Base-by-base conservation (phyloP, 2,888 invertebrate species). In the Eulithis prunata region DNA sequence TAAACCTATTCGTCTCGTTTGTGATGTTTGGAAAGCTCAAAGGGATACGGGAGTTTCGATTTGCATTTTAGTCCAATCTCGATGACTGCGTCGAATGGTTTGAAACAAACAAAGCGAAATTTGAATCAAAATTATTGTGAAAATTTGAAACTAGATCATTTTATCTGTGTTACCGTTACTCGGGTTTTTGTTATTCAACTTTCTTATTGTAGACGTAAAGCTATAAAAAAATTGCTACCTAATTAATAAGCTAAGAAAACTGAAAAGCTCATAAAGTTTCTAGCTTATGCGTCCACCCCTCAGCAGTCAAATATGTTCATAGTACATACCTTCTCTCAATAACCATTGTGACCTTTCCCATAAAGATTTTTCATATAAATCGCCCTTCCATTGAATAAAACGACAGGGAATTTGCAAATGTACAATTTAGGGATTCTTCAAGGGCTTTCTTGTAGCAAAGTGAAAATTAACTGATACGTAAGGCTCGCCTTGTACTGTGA, bases 51-150 rank as follows among this genome's bases (percentile, higher is more conserved):
- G 79, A 73, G n/a, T 65, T 49, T 74, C 67, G 70, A 77, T 84
- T 84, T 80, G 75, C 76, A 80, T 84, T 72, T 74, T 70, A 73
- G 68, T 77, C n/a, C n/a, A n/a, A n/a, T n/a, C n/a, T n/a, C n/a
- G n/a, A n/a, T n/a, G n/a, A n/a, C n/a, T n/a, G n/a, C n/a, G n/a
- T 55, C 71, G 73, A 73, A 36, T 46, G 45, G 32, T 14, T 43
- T 11, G 10, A 51, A 56, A 43, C 55, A 52, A 55, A 45, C 32
- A 13, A n/a, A 28, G n/a, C n/a, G n/a, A n/a, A n/a, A 56, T 45
- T 28, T 46, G 12, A 46, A 45, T 32, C 28, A 32, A n/a, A 46
- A 56, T 41, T 36, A 53, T 38, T 54, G 11, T 14, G 11, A 41
- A 41, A 47, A 47, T 14, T 11, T 10, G 11, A 4, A 32, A 56